Conservation (phyloP, 64 coral and sea anemone species). For the Stichodactyla helianthus region DNA sequence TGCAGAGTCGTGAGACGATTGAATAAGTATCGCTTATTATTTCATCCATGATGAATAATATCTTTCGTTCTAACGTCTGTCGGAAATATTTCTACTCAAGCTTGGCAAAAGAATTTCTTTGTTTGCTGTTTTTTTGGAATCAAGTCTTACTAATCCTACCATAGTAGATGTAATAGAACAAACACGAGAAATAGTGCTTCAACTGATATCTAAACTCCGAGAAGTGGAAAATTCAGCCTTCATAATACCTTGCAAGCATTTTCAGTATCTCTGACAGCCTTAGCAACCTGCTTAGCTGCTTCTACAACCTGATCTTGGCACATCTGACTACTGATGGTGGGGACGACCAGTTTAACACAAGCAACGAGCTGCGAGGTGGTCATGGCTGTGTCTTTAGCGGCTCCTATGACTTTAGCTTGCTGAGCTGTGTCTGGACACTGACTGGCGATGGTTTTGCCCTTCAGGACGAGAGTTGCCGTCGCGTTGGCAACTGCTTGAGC, state of each 20-base stretch:
- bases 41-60: no score
- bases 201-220: no score
- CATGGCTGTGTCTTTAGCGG: slow-evolving; percentile 98
- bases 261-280: slow-evolving; percentile 94
- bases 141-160: not conserved
- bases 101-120: no score
- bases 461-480: slow-evolving; percentile 84
- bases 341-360: slow-evolving; percentile 91
- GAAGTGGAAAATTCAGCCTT: not conserved
- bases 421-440: slow-evolving; percentile 74
- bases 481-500: slow-evolving; percentile 98
- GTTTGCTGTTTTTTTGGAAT: not conserved
- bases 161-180: no score
- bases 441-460: slow-evolving; percentile 91
- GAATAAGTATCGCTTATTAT: no score
- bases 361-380: slow-evolving; percentile 95
- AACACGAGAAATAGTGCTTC: not conserved
- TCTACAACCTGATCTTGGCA: slow-evolving; percentile 93
- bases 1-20: no score
- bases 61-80: no score
- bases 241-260: slow-evolving; percentile 73
- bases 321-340: slow-evolving; percentile 91
- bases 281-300: slow-evolving; percentile 91
- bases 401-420: slow-evolving; percentile 83
- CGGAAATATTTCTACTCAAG: no score